These are phyloP conservation scores for Zaprionus kolodkinae DNA, from an alignment of 1,140 invertebrate genomes.

Conservation along the genomic window DNA sequence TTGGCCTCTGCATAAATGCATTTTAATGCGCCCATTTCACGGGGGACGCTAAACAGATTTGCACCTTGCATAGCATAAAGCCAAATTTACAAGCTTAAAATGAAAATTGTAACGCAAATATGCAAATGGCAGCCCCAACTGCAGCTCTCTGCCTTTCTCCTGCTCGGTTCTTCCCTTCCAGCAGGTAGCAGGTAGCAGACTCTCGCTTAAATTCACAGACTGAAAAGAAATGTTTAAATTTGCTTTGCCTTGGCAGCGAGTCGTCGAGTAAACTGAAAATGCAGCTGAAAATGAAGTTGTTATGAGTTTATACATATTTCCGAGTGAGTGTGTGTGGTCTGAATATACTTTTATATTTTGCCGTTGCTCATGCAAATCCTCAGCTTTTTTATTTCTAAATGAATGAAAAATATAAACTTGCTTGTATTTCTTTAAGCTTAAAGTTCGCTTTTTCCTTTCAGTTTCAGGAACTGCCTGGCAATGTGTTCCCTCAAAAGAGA, in stretches of 20 bases:
- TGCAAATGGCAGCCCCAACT: conserved; percentile 60
- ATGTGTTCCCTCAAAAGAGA: conserved; percentile 33
- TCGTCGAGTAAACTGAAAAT: conserved; percentile 26
- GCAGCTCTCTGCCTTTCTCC: conserved; percentile 3
- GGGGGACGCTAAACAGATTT: conserved; percentile 74
- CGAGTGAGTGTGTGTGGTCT: conserved; percentile 29
- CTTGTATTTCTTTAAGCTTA: background rate
- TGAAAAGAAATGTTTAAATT: conserved; percentile 20
- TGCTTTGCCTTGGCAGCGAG: conserved; percentile 10
- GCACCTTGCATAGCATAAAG: conserved; percentile 70
- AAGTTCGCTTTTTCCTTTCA: background rate
- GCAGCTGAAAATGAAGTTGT: conserved; percentile 71
- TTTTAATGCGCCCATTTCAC: conserved; percentile 59
- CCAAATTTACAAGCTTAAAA: conserved; percentile 72
- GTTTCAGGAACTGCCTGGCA: background rate
- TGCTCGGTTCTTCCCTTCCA: background rate
- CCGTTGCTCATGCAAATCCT: background rate
- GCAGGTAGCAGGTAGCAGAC: conserved; percentile 11
- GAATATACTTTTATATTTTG: background rate
- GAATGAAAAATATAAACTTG: background rate
- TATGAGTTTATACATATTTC: conserved; percentile 19
- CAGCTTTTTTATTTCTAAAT: background rate
- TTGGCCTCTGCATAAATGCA: conserved; percentile 75
- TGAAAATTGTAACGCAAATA: conserved; percentile 76
- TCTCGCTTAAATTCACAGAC: conserved; percentile 13